phyloP scores from a whole-genome alignment of 1,140 invertebrate genomes.

The Sarcophaga bullata region DNA sequence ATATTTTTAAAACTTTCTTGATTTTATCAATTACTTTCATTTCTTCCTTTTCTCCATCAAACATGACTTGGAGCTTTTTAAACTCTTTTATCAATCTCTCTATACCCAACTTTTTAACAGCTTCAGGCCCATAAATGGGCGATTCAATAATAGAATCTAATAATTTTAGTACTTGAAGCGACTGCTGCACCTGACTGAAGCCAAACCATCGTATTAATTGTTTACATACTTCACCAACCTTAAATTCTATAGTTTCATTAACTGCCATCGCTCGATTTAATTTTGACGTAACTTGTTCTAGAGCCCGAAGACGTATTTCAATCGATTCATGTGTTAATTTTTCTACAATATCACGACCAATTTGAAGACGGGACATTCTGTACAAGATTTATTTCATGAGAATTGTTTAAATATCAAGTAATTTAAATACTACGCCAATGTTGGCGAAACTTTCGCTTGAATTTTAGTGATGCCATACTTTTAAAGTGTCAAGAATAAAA shows the following conservation, averaged over 20 bases:
- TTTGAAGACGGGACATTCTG: constrained; percentile 19
- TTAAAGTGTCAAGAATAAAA: too few relatives aligned
- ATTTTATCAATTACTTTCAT: constrained; percentile 51
- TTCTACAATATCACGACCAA: constrained; percentile 40
- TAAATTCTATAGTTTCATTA: constrained; percentile 49
- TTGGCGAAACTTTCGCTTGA: too few relatives aligned
- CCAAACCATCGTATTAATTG: constrained; percentile 62
- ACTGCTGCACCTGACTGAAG: constrained; percentile 44
- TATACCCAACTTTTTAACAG: constrained; percentile 49
- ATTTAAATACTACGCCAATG: too few relatives aligned
- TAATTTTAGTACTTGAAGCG: constrained; percentile 52
- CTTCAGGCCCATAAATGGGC: constrained; percentile 44
- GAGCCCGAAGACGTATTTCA: constrained; percentile 60
- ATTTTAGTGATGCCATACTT: too few relatives aligned
- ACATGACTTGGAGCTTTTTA: constrained; percentile 49
- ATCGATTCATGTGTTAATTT: constrained; percentile 54
- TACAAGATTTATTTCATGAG: not conserved
- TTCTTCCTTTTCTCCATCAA: constrained; percentile 35
- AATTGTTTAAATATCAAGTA: not conserved
- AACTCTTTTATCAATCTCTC: constrained; percentile 51
- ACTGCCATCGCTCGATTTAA: constrained; percentile 51
- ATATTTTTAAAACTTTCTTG: constrained; percentile 28
- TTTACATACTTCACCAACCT: constrained; percentile 54
- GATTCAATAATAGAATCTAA: constrained; percentile 55
- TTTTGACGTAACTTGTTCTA: constrained; percentile 54